A percentile compares a stretch with the other conserved stretches of the same genome.
phyloP scores from a whole-genome alignment of 2,888 invertebrate species.

The Baronia brevicornis region DNA sequence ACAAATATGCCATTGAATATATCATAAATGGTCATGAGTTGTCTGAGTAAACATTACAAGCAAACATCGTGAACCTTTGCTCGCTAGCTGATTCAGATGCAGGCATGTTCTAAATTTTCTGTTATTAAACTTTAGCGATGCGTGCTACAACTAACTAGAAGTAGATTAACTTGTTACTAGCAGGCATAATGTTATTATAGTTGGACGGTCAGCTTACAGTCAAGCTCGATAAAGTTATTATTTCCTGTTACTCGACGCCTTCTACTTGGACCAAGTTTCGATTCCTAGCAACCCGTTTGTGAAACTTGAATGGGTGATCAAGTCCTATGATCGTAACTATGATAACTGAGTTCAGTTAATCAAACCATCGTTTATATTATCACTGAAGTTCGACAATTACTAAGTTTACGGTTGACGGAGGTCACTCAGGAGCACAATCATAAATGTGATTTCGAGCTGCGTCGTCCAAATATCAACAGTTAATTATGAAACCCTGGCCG shows the following conservation, averaged over 20 bases:
- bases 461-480: constrained; percentile 8
- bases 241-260: constrained; percentile 66
- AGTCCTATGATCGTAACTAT: constrained; percentile 53
- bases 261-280: constrained; percentile 67
- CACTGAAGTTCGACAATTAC: constrained; percentile 30
- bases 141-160: constrained; percentile 54
- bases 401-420: constrained; percentile 16
- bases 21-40: too few relatives aligned
- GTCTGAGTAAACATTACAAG: constrained; percentile 17
- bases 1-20: too few relatives aligned
- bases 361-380: constrained; percentile 52
- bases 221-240: constrained; percentile 70
- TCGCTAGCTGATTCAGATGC: constrained; percentile 44
- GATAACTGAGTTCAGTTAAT: constrained; percentile 53
- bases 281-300: constrained; percentile 60
- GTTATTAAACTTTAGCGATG: constrained; percentile 66
- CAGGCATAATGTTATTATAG: constrained; percentile 74
- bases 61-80: constrained; percentile 22
- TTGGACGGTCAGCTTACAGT: constrained; percentile 64
- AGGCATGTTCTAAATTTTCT: constrained; percentile 54
- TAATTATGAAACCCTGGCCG: constrained; percentile 6
- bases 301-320: constrained; percentile 69
- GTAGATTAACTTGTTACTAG: constrained; percentile 74
- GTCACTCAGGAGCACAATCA: constrained; percentile 3
- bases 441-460: constrained; percentile 4